These are phyloP conservation scores for Macroramphosus scolopax DNA, from an alignment of 2,797 vertebrate genomes.

Conservation along the genomic window DNA sequence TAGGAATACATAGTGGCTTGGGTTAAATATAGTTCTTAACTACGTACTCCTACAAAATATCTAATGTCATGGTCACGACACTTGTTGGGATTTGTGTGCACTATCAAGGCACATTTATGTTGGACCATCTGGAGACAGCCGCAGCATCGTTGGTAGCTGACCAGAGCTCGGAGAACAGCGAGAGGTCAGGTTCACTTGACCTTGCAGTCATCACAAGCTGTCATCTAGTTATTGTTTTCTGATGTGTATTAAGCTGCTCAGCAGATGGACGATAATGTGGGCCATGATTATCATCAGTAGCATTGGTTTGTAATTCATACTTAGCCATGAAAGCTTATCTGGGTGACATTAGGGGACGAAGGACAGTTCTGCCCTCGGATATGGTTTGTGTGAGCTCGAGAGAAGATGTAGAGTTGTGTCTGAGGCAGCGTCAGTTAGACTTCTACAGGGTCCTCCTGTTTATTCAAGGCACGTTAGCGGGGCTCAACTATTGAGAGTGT, in stretches of 20 bases:
- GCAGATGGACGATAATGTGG: conserved; percentile 78
- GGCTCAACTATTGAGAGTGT: conserved; percentile 62
- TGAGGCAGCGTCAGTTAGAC: no score
- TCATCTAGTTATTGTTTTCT: conserved; percentile 71
- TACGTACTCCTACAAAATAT: no score
- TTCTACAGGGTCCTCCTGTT: conserved; percentile 36
- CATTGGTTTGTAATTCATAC: conserved; percentile 71
- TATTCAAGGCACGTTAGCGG: conserved; percentile 56
- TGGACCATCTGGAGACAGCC: conserved; percentile 63
- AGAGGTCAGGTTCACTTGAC: conserved; percentile 68
- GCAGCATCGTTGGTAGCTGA: conserved; percentile 60
- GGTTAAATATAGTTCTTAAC: no score
- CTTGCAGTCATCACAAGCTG: conserved; percentile 61
- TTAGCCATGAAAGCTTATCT: conserved; percentile 62
- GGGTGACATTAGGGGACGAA: conserved; percentile 54
- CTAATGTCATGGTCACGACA: no score
- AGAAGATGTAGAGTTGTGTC: conserved; percentile 24
- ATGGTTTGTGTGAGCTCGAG: conserved; percentile 7
- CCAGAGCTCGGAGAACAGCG: conserved; percentile 62
- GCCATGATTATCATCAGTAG: conserved; percentile 68
- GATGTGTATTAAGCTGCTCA: conserved; percentile 72
- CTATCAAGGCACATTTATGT: conserved; percentile 60
- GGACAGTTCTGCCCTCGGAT: conserved; percentile 45
- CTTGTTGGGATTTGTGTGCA: no score
- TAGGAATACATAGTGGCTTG: no score